Evolutionary conservation across 2,113 vertebrate species (phyloP).

Genomic region (Mesitornis unicolor): DNA sequence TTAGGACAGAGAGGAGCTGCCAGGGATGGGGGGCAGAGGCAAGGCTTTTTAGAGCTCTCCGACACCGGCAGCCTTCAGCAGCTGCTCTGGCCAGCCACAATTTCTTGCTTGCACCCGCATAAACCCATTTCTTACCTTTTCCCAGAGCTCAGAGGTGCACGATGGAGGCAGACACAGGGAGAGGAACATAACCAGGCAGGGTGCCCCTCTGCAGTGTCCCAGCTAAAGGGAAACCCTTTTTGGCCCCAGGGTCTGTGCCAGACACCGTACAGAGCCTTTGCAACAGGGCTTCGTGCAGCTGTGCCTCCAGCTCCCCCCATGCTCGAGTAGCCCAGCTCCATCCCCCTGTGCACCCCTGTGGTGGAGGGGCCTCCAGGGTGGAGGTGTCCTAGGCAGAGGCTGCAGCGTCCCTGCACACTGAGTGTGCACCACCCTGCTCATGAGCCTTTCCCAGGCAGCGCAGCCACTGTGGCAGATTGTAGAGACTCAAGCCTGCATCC

Average conservation of each 20-base stretch:
- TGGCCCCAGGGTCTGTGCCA: background rate
- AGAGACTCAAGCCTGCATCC: background rate
- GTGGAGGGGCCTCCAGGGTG: background rate
- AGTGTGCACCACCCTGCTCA: background rate
- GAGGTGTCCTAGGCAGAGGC: background rate
- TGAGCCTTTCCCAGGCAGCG: background rate
- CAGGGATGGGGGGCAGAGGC: rapidly evolving
- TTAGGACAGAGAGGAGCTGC: background rate
- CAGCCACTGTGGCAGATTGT: background rate
- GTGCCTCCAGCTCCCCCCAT: background rate
- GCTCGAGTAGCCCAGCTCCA: background rate
- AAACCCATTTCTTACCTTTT: background rate
- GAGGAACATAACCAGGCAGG: background rate
- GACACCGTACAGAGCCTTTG: background rate
- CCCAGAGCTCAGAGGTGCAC: background rate
- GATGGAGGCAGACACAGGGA: background rate
- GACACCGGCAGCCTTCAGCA: background rate
- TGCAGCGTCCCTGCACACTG: rapidly evolving
- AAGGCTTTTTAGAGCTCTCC: background rate
- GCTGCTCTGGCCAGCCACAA: rapidly evolving
- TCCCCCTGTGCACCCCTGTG: background rate
- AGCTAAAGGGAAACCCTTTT: background rate
- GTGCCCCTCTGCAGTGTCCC: background rate
- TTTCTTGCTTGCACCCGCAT: rapidly evolving
- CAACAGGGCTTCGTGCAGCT: rapidly evolving